phyloP scores from a whole-genome alignment of 2,113 vertebrate genomes.

The Pteropus alecto region DNA sequence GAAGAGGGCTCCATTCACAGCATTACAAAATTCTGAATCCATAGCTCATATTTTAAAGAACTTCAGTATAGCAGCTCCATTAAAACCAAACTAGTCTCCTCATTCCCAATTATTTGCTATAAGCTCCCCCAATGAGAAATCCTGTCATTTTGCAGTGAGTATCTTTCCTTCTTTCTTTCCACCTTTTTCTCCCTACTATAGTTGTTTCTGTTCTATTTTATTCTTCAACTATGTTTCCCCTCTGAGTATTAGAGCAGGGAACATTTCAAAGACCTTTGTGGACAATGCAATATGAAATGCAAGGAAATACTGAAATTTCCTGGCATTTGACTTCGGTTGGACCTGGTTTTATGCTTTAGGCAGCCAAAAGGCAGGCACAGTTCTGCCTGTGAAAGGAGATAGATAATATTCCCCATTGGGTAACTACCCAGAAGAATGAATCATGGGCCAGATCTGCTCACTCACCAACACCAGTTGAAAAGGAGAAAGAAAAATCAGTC shows the following conservation, averaged over 20 bases:
- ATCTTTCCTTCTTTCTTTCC: not conserved
- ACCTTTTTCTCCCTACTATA: not conserved
- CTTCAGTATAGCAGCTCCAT: slow-evolving; percentile 49
- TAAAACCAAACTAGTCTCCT: not conserved
- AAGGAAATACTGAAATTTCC: slow-evolving; percentile 58
- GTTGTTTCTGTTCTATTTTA: not conserved
- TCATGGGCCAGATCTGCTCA: not conserved
- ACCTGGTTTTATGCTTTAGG: slow-evolving; percentile 1
- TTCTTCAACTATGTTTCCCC: not conserved
- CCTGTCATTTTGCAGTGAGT: not conserved
- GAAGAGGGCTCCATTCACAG: slow-evolving; percentile 88
- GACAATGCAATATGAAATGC: slow-evolving; percentile 5
- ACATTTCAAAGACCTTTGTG: slow-evolving; percentile 9
- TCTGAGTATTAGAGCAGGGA: not conserved
- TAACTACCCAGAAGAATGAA: not conserved
- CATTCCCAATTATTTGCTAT: not conserved
- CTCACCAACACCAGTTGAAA: not conserved
- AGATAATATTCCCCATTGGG: slow-evolving; percentile 13
- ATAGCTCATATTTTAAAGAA: slow-evolving; percentile 59
- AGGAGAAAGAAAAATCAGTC: not conserved
- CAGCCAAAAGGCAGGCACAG: slow-evolving; percentile 5
- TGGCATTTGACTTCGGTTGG: slow-evolving; percentile 46
- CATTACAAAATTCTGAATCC: slow-evolving; percentile 68
- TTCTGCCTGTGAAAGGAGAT: slow-evolving; percentile 34
- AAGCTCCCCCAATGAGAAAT: not conserved